A percentile compares a stretch with the other conserved stretches of the same genome.
phyloP scores from a whole-genome alignment of 2,113 vertebrate species.

The Passer domesticus region DNA sequence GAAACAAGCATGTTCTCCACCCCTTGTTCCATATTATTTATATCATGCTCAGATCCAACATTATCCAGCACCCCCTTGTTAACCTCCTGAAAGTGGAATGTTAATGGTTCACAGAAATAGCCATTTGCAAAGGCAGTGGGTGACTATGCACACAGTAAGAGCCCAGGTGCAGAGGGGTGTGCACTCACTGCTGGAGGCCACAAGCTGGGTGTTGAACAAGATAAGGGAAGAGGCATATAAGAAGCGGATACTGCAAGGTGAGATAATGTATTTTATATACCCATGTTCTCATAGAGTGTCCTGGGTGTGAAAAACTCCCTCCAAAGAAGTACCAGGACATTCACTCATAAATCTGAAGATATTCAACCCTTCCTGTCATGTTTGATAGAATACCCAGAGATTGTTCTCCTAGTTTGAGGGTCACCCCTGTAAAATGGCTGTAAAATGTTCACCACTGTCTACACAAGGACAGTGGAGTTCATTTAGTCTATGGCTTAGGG shows the following conservation, averaged over 20 bases:
- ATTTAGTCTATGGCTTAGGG: neutral
- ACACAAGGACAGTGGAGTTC: neutral
- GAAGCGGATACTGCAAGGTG: neutral
- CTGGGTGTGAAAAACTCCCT: neutral
- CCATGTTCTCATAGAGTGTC: neutral
- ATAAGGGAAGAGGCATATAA: neutral
- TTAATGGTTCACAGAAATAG: neutral
- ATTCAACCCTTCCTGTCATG: neutral
- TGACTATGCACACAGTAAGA: neutral
- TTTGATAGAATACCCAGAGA: neutral
- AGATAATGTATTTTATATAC: neutral
- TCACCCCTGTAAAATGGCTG: neutral
- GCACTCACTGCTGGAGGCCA: neutral
- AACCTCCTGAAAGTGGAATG: no score
- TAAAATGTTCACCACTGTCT: neutral
- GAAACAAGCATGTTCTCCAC: rapidly evolving
- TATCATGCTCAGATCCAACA: neutral
- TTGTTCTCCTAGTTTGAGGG: neutral
- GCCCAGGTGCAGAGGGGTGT: neutral
- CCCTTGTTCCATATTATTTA: neutral
- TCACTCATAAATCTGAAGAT: neutral
- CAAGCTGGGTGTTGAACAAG: neutral
- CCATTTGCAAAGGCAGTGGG: neutral
- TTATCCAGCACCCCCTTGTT: neutral
- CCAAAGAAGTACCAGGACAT: neutral